Conservation (phyloP, 2,888 invertebrate genomes). For the Julus scandinavius region DNA sequence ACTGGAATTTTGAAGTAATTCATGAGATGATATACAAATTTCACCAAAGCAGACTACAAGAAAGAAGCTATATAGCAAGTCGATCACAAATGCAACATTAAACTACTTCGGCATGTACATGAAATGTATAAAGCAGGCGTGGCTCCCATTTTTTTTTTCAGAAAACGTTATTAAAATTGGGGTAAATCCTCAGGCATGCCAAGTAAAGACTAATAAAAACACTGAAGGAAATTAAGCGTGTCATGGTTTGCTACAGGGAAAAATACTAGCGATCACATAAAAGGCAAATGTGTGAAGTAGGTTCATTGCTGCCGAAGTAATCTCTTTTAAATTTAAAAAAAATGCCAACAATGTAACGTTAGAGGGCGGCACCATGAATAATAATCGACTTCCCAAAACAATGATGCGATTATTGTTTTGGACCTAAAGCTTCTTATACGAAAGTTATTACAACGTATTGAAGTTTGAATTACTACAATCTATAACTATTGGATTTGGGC, state of each 20-base stretch:
- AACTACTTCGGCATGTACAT: neutral
- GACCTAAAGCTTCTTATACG: too few species aligned
- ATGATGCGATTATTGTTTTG: too few species aligned
- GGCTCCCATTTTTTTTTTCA: neutral
- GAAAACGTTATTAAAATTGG: neutral
- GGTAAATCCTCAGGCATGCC: slow-evolving; percentile 16
- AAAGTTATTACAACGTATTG: too few species aligned
- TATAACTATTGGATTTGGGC: too few species aligned
- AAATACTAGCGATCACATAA: neutral
- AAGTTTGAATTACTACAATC: too few species aligned
- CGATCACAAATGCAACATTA: neutral
- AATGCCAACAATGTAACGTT: neutral
- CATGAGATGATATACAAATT: too few species aligned
- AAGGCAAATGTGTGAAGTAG: neutral
- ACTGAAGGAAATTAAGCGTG: slow-evolving; percentile 24
- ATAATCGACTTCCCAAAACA: too few species aligned
- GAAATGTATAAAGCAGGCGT: neutral
- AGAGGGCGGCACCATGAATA: too few species aligned
- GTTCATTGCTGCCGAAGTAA: neutral
- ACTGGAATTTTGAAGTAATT: too few species aligned
- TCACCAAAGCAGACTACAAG: too few species aligned
- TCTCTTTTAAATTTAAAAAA: neutral
- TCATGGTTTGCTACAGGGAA: neutral
- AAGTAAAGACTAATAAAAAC: neutral
- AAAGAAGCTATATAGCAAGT: neutral